Evolutionary conservation across 2,888 invertebrate species (phyloP), one percentile per base, ranked within the genome.

Genomic region (Hypolimnas misippus): DNA sequence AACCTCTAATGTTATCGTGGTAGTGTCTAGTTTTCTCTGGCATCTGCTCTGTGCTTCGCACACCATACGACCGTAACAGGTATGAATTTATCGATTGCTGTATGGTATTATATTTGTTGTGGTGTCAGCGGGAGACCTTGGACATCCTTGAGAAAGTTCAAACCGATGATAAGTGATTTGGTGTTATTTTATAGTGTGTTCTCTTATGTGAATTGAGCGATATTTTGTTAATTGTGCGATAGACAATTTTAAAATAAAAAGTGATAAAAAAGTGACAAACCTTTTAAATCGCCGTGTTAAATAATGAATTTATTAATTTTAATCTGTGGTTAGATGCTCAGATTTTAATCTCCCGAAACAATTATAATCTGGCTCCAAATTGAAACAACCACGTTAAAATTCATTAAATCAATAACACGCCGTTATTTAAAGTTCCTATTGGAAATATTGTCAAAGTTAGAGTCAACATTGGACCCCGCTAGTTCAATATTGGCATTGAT

Each of bases 41-140:
- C 58, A 16, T 53, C 19, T 29, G 44, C 14, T 25, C 6, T 50
- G 65, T 35, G 63, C 70, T 68, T 69, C 53, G 68, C 60, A 61
- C 63, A 66, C 63, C 59, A 61, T 66, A 59, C 58, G 57, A 46
- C 29, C 50, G 54, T 63, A 68, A 65, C 66, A 70, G 68, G 68
- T 68, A 67, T 66, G 61, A 55, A 57, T 62, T 51, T 57, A 51
- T 64, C 53, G 29, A 54, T 29, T 4, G 52, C 40, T 60, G 59
- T 53, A 46, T 49, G 21, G 59, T 33, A 25, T 55, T 55, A 42
- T 60, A 46, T 51, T 31, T 14, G 50, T 57, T 57, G 42, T 42
- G 42, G 17, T 58, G 42, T 52, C 58, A 21, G 33, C 31, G 16
- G 38, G n/a, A 55, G 58, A 56, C 66, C 66, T 67, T 67, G 66